Evolutionary conservation across 2,888 invertebrate genomes (phyloP), one percentile per base, ranked within the genome.

Genomic region (Drosophila suboccidentalis): DNA sequence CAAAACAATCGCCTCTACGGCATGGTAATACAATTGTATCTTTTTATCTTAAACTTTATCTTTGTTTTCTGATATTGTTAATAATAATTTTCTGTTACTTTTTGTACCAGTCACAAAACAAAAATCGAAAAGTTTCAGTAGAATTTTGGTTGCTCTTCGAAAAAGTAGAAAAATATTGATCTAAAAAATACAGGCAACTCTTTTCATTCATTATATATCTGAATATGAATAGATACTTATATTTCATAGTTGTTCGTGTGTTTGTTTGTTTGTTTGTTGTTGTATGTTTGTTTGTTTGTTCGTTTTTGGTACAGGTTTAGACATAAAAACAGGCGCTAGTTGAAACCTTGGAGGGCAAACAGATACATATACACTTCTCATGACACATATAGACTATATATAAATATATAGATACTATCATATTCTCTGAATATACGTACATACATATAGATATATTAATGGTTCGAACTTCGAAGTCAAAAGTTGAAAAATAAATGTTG

Each of bases 291-390:
- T 58, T 32, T 71, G 51, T 22, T 22, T 63, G 17, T 51, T 51
- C 29, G 29, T 8, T 29, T 53, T 82, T 82, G 79, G 77, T 78
- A 78, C 79, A 78, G 79, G 75, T 75, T 76, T 65, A 82, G 82
- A 87, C 87, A 73, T 82, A 71, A 87, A 87, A 85, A 84, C 75
- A 84, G 83, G 83, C 88, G 83, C 83, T 76, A 82, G 83, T 80
- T 84, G 84, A 84, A 84, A 84, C 84, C 84, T 84, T 84, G 88
- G 84, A 84, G 83, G 83, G 83, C 84, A 85, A 80, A 84, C 86
- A 82, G 86, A 80, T 82, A 61, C 63, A 66, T 67, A 58, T 68
- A 64, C 64, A 76, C 76, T 67, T 61, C 49, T 70, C 61, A 64
- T 51, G 59, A 80, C 50, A 67, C 58, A 67, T 29, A 58, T 29